A percentile compares a stretch with the other conserved stretches of the same genome.
phyloP scores from a whole-genome alignment of 2,888 invertebrate genomes.

The Brenthis hecate region DNA sequence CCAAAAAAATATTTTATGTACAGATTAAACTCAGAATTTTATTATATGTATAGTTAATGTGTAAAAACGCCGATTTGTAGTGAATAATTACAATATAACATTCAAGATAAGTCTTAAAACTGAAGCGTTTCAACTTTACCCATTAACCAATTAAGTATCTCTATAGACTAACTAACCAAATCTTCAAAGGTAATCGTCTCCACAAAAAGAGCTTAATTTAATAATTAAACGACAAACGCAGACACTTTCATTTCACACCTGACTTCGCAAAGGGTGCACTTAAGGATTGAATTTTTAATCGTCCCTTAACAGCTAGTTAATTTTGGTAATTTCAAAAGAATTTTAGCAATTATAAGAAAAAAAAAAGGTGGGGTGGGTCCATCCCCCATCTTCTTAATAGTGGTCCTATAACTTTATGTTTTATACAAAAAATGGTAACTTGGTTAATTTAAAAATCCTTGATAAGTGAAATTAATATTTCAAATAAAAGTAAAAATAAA shows the following conservation, averaged over 20 bases:
- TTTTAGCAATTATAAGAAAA: neutral
- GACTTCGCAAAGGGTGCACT: conserved; percentile 52
- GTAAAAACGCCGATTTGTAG: no score
- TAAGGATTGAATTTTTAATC: conserved; percentile 55
- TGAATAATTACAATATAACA: no score
- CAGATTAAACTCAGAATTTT: no score
- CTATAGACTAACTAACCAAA: conserved; percentile 46
- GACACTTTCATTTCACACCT: conserved; percentile 57
- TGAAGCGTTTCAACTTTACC: neutral
- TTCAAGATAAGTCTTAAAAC: neutral
- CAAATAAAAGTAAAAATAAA: no score
- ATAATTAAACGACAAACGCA: conserved; percentile 56
- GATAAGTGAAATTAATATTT: no score
- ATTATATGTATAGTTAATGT: no score
- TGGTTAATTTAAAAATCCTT: no score
- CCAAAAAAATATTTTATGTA: no score
- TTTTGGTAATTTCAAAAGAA: conserved; percentile 25
- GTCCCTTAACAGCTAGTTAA: conserved; percentile 41
- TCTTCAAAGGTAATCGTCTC: conserved; percentile 51
- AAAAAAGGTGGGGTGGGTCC: neutral
- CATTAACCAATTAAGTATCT: conserved; percentile 16
- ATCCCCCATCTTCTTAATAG: neutral
- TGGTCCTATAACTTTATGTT: no score
- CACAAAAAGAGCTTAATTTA: conserved; percentile 48
- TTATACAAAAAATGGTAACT: no score